A percentile compares a stretch with the other conserved stretches of the same genome.
Conservation (phyloP, 2,888 invertebrate species). For the Geophilus truncorum region DNA sequence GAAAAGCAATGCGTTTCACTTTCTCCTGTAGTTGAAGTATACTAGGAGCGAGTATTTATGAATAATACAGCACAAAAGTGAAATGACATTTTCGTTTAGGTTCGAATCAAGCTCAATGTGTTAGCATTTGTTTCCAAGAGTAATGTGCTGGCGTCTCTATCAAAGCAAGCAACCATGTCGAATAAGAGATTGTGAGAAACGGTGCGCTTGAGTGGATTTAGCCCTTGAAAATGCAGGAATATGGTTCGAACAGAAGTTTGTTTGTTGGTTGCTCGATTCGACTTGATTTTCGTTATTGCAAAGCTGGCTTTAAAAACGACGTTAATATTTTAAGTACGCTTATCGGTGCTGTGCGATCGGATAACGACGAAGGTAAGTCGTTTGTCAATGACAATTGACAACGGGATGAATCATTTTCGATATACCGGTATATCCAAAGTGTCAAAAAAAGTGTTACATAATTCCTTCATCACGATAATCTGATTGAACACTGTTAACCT, state of each 20-base stretch:
- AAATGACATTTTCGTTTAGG: background rate
- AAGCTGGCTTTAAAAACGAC: no score
- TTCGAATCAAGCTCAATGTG: background rate
- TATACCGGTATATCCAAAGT: no score
- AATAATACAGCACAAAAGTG: background rate
- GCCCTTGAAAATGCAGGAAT: background rate
- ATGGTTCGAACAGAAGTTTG: background rate
- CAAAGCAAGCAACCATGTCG: background rate
- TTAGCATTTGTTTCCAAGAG: background rate
- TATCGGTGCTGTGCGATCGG: no score
- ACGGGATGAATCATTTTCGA: no score
- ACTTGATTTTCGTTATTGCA: background rate
- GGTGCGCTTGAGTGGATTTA: background rate
- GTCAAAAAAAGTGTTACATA: background rate
- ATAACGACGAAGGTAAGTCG: no score
- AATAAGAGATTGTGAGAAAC: background rate
- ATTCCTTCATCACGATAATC: background rate
- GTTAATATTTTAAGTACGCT: no score
- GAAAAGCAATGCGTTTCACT: background rate
- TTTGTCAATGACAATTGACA: no score
- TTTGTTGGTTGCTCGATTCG: background rate
- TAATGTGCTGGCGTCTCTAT: background rate
- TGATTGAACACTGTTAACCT: background rate
- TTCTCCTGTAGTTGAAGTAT: background rate
- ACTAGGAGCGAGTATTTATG: background rate